phyloP scores from a whole-genome alignment of 1,140 invertebrate genomes.

The Diachasma alloeum region DNA sequence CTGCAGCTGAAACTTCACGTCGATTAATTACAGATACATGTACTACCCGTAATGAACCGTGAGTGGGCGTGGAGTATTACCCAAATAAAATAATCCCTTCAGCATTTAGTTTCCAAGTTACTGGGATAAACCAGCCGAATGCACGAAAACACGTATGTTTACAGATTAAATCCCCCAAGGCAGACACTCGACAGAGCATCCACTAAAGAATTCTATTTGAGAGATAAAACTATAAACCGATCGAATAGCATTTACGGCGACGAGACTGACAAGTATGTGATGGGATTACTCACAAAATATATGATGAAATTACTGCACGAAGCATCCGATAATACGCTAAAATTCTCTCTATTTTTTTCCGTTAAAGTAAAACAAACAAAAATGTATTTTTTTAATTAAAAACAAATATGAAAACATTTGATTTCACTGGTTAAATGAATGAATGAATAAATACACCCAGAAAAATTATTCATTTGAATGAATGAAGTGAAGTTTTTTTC shows the following conservation, averaged over 20 bases:
- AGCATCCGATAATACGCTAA: too few relatives aligned
- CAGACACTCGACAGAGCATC: neutral
- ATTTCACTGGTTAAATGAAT: too few relatives aligned
- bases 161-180: neutral
- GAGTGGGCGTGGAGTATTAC: neutral
- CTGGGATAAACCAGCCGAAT: too few relatives aligned
- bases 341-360: too few relatives aligned
- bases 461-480: too few relatives aligned
- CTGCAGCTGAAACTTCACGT: neutral
- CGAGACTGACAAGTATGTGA: neutral
- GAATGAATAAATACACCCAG: too few relatives aligned
- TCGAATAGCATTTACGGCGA: neutral
- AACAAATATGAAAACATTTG: too few relatives aligned
- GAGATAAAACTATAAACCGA: neutral
- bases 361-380: too few relatives aligned
- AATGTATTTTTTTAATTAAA: too few relatives aligned
- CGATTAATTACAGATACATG: constrained; percentile 20
- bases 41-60: neutral
- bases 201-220: neutral
- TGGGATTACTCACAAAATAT: neutral
- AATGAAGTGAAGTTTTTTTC: too few relatives aligned
- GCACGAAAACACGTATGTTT: neutral
- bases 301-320: too few relatives aligned
- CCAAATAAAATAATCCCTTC: neutral
- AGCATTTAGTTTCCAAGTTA: too few relatives aligned